A percentile compares a stretch with the other conserved stretches of the same genome.
Conservation (phyloP, 2,113 vertebrate species). For the Ovis canadensis region DNA sequence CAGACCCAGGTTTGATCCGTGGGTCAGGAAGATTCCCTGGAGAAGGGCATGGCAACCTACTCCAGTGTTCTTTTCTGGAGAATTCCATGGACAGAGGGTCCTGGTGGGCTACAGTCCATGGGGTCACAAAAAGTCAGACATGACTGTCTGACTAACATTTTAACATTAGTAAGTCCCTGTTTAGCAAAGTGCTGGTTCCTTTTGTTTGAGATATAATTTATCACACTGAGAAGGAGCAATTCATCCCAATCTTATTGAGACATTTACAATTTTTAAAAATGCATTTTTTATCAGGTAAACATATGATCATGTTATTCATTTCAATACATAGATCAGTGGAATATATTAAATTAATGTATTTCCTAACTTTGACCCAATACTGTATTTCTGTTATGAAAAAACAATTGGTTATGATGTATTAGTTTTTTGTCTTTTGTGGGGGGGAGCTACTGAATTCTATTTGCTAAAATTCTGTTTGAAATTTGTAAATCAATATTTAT, state of each 20-base stretch:
- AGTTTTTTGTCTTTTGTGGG: background rate
- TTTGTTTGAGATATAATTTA: background rate
- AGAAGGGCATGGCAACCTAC: background rate
- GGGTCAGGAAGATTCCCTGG: background rate
- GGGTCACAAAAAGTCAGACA: background rate
- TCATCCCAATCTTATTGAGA: background rate
- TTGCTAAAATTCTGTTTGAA: background rate
- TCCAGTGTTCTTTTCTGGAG: background rate
- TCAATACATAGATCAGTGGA: background rate
- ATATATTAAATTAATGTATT: background rate
- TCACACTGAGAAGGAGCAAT: background rate
- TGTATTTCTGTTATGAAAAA: background rate
- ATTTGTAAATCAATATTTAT: background rate
- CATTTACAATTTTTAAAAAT: background rate
- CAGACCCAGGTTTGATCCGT: rapidly evolving
- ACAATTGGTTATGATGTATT: background rate
- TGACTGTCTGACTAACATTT: background rate
- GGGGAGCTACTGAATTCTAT: background rate
- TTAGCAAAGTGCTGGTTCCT: background rate
- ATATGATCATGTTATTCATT: background rate
- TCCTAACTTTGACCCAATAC: background rate
- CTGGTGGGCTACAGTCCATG: background rate
- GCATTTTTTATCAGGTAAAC: background rate
- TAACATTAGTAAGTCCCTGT: background rate
- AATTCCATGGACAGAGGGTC: background rate